These are phyloP conservation scores for Dendrolimus pini DNA, from an alignment of 2,888 invertebrate species.

Conservation along the genomic window DNA sequence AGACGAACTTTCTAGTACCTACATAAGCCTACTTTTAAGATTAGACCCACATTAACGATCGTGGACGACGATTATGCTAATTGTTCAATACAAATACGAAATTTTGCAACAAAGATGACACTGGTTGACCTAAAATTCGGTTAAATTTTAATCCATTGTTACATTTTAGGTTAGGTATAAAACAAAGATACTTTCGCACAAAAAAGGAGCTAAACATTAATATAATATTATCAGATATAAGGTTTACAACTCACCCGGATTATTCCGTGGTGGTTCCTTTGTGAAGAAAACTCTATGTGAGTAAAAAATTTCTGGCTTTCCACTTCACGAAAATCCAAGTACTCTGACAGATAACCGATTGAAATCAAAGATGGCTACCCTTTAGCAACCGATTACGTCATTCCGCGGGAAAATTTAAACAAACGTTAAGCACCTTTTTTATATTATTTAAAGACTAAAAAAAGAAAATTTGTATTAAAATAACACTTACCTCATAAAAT, in stretches of 20 bases:
- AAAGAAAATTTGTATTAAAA: constrained; percentile 4
- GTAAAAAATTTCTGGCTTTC: constrained; percentile 38
- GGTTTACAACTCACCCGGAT: constrained; percentile 62
- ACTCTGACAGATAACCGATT: constrained; percentile 60
- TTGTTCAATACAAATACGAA: constrained; percentile 29
- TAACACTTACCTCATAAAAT: constrained; percentile 59
- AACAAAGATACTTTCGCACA: constrained; percentile 19
- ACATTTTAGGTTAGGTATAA: constrained; percentile 33
- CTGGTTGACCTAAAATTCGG: constrained; percentile 65
- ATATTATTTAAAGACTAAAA: not conserved
- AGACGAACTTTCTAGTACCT: constrained; percentile 2
- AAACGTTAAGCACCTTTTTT: constrained; percentile 35
- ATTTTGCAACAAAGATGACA: constrained; percentile 46
- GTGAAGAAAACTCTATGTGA: constrained; percentile 45
- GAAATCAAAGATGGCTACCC: constrained; percentile 52
- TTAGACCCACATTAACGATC: not conserved
- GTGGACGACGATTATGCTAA: constrained; percentile 34
- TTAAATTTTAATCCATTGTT: constrained; percentile 22
- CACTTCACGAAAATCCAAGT: constrained; percentile 46
- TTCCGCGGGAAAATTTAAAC: constrained; percentile 60
- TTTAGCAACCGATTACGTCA: constrained; percentile 54
- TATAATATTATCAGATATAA: constrained; percentile 12
- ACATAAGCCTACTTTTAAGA: not conserved
- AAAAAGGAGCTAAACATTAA: constrained; percentile 20
- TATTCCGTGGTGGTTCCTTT: constrained; percentile 59